Conservation (phyloP, 2,797 vertebrate genomes). For the Morelia viridis region DNA sequence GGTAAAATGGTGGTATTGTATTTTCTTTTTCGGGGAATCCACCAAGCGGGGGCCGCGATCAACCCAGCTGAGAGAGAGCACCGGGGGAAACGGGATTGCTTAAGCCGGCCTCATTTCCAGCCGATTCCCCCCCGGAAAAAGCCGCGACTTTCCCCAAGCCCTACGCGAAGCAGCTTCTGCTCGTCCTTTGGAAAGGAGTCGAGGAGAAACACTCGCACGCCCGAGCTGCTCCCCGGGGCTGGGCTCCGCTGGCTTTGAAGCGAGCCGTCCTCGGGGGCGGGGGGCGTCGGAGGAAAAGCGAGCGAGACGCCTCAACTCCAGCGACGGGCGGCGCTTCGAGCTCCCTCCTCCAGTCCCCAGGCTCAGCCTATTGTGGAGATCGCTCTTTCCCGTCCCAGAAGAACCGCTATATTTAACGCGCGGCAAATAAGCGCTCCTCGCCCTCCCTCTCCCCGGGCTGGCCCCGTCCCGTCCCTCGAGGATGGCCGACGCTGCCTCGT, state of each 20-base stretch:
- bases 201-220: background rate
- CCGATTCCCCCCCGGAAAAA: background rate
- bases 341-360: background rate
- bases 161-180: background rate
- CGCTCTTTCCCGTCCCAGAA: background rate
- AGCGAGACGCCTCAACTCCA: background rate
- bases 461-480: background rate
- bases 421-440: background rate
- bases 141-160: background rate
- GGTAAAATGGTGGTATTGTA: background rate
- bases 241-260: background rate
- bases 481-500: background rate
- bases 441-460: background rate
- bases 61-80: background rate
- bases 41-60: background rate
- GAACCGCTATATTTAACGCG: slow-evolving; percentile 18
- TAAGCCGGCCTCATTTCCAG: background rate
- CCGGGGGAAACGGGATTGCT: background rate
- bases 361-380: background rate
- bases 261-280: background rate
- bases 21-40: background rate
- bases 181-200: background rate
- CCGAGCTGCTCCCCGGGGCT: background rate
- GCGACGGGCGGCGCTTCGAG: background rate
- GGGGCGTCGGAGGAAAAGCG: background rate